phyloP scores from a whole-genome alignment of 2,888 invertebrate genomes.

The Xestia c-nigrum region DNA sequence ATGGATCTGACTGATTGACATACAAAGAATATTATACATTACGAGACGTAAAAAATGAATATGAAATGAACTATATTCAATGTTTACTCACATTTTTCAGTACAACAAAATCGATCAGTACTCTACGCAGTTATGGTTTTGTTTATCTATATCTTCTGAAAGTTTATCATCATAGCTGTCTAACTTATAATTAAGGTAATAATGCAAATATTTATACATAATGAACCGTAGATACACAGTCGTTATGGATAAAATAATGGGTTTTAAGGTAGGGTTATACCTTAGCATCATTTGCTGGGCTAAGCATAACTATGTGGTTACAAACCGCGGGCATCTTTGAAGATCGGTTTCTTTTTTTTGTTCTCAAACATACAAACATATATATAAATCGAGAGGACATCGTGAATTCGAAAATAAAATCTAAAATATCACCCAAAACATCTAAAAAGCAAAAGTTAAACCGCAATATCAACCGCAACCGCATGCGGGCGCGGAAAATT shows the following conservation, averaged over 20 bases:
- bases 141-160: conserved; percentile 19
- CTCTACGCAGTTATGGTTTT: conserved; percentile 16
- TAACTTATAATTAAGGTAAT: conserved; percentile 29
- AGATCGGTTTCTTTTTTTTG: too few species aligned
- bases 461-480: background rate
- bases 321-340: background rate
- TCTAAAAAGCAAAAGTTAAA: background rate
- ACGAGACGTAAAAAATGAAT: conserved; percentile 14
- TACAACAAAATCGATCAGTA: conserved; percentile 11
- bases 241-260: background rate
- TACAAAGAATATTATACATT: conserved; percentile 4
- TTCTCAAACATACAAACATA: too few species aligned
- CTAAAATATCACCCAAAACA: background rate
- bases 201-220: conserved; percentile 20
- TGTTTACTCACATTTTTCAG: background rate
- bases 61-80: background rate
- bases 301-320: background rate
- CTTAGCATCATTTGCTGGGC: background rate
- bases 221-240: background rate
- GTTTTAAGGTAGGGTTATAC: background rate
- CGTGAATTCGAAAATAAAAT: background rate
- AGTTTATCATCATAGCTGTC: conserved; percentile 18
- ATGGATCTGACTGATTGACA: conserved; percentile 18
- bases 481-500: conserved; percentile 2
- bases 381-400: background rate